Evolutionary conservation across 1,140 invertebrate species (phyloP).

Genomic region (Uloborus diversus): DNA sequence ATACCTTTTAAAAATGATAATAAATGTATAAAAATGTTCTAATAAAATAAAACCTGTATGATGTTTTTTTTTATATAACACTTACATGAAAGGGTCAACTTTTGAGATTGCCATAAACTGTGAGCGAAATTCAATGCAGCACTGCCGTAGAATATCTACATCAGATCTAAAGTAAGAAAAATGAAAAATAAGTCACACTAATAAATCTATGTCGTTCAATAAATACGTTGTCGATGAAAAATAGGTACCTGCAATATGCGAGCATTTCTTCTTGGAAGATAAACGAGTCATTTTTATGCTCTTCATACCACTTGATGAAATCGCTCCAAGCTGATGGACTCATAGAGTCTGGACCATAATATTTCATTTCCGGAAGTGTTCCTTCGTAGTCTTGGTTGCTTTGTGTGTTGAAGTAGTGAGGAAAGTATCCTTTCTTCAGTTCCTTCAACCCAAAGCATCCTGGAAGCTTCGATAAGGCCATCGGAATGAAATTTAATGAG

Average conservation of each 20-base stretch:
- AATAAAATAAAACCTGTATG: not conserved
- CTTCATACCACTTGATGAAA: conserved; percentile 43
- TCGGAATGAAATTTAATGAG: conserved; percentile 35
- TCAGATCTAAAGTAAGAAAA: conserved; percentile 17
- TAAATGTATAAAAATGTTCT: not conserved
- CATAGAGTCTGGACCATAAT: conserved; percentile 13
- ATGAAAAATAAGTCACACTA: not conserved
- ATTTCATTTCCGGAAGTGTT: not conserved
- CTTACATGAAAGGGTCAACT: conserved; percentile 28
- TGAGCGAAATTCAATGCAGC: conserved; percentile 32
- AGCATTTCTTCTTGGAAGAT: not conserved
- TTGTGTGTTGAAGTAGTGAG: not conserved
- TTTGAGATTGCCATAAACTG: not conserved
- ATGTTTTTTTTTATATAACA: not conserved
- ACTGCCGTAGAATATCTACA: conserved; percentile 21
- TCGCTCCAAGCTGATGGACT: conserved; percentile 5
- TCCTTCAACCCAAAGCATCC: not conserved
- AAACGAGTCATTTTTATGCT: not conserved
- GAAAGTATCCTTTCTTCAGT: not conserved
- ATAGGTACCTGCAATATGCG: not conserved
- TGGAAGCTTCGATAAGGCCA: conserved; percentile 25
- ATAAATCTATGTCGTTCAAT: not conserved
- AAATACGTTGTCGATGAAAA: not conserved
- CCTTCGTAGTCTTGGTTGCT: not conserved
- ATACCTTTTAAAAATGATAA: not conserved